phyloP scores from a whole-genome alignment of 1,140 invertebrate genomes.

The Druon quercuslanigerum region DNA sequence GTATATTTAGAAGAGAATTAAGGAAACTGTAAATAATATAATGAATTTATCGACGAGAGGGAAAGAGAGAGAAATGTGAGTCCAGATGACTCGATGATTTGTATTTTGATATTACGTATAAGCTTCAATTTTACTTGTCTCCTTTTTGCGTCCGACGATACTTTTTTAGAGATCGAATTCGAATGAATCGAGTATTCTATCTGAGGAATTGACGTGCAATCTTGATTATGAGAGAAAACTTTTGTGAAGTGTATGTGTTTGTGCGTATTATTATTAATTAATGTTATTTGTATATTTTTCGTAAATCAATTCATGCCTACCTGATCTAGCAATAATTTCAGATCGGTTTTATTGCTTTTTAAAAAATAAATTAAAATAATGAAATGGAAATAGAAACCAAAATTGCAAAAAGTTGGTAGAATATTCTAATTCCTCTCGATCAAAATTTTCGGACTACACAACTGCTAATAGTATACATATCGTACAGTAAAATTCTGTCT shows the following conservation, averaged over 20 bases:
- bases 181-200: conserved; percentile 11
- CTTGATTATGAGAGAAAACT: neutral
- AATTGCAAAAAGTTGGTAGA: conserved; percentile 52
- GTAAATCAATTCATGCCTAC: conserved; percentile 42
- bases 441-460: conserved; percentile 62
- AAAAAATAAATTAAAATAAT: conserved; percentile 33
- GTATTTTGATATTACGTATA: conserved; percentile 24
- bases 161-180: neutral
- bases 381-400: neutral
- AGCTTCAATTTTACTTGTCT: neutral
- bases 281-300: conserved; percentile 45
- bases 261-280: conserved; percentile 2
- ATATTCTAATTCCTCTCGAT: conserved; percentile 58
- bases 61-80: neutral
- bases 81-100: conserved; percentile 13
- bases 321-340: conserved; percentile 32
- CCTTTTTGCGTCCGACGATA: conserved; percentile 17
- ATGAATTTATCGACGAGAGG: conserved; percentile 47
- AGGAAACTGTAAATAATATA: conserved; percentile 58
- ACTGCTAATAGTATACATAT: conserved; percentile 72
- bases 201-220: conserved; percentile 15
- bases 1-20: conserved; percentile 57
- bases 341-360: conserved; percentile 29
- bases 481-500: conserved; percentile 67
- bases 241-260: conserved; percentile 4